phyloP scores from a whole-genome alignment of 2,888 invertebrate species.

The Leptinotarsa haldemani region DNA sequence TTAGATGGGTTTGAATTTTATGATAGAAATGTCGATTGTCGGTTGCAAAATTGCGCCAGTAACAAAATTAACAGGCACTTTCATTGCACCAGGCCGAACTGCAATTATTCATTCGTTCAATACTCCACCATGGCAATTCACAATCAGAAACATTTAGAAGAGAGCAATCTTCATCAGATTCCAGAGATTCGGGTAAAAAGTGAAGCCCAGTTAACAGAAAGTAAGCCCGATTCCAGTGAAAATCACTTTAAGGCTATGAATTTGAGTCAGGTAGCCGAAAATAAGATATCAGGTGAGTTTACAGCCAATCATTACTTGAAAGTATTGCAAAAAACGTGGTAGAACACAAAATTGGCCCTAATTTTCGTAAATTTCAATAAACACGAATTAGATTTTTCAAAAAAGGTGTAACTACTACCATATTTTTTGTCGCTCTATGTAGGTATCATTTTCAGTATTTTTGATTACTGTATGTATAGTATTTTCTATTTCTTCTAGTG shows the following conservation, averaged over 20 bases:
- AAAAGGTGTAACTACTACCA: not conserved
- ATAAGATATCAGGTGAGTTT: constrained; percentile 62
- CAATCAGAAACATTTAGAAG: constrained; percentile 73
- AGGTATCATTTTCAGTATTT: constrained; percentile 17
- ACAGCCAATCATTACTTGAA: not conserved
- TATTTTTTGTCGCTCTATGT: constrained; percentile 40
- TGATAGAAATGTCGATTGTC: constrained; percentile 78
- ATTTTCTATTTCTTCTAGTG: constrained; percentile 74
- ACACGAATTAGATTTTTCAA: too few relatives aligned
- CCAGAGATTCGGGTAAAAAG: constrained; percentile 52
- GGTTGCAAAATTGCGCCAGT: constrained; percentile 74
- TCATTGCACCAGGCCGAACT: constrained; percentile 78
- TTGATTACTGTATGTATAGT: constrained; percentile 50
- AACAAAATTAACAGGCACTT: constrained; percentile 80
- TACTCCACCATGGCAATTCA: constrained; percentile 81
- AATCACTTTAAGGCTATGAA: constrained; percentile 60
- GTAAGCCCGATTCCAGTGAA: constrained; percentile 48
- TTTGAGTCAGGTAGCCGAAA: constrained; percentile 57
- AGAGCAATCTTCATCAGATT: constrained; percentile 51
- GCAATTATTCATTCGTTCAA: constrained; percentile 79
- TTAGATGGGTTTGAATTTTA: constrained; percentile 89
- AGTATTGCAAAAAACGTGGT: constrained; percentile 2
- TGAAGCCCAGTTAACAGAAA: constrained; percentile 55
- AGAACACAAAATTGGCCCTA: not conserved
- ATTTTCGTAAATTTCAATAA: too few relatives aligned